Evolutionary conservation across 2,113 vertebrate genomes (phyloP), one percentile per base, ranked within the genome.

Genomic region (Tautogolabrus adspersus): DNA sequence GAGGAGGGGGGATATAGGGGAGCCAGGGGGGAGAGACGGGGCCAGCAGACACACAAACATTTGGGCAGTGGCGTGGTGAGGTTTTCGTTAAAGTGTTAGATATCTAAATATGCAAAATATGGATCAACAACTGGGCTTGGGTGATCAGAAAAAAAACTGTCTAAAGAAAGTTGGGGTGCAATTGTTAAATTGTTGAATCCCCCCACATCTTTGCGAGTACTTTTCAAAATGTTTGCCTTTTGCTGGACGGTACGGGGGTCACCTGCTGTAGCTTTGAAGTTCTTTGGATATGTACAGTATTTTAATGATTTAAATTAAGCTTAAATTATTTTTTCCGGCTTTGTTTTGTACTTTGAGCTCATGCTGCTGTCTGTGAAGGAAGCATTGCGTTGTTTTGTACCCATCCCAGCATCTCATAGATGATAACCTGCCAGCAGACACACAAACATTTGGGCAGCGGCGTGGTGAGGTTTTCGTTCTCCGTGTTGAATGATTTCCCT

Each of bases 291-390:
- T 93, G 93, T 93, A 94, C 90, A 93, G 93, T 94, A 94, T 94
- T n/a, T 95, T 94, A 94, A 95, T 89, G 84, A 93, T 94, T 93
- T 93, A 94, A 93, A 90, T 93, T 89, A 93, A 93, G 89, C 69
- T 77, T 89, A 79, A 91, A 90, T 93, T 94, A 94, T n/a, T 68
- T 30, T 56, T 75, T 71, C 67, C 78, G 26, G 37, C 58, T 89
- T 79, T 82, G 55, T 86, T 82, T 89, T 81, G 66, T 90, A 87
- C 61, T 86, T 65, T 60, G 72, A 30, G 59, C 81, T 85, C 61
- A 62, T 77, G 89, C 89, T 91, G 91, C 88, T 89, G 82, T 92
- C 79, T 86, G 83, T 89, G 85, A 92, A 79, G 75, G 76, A 83
- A 77, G 72, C 88, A 67, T 83, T 68, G 42, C 75, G 44, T 65